Conservation (phyloP, 92 coral and sea anemone genomes). For the Parazoanthus atlanticus region DNA sequence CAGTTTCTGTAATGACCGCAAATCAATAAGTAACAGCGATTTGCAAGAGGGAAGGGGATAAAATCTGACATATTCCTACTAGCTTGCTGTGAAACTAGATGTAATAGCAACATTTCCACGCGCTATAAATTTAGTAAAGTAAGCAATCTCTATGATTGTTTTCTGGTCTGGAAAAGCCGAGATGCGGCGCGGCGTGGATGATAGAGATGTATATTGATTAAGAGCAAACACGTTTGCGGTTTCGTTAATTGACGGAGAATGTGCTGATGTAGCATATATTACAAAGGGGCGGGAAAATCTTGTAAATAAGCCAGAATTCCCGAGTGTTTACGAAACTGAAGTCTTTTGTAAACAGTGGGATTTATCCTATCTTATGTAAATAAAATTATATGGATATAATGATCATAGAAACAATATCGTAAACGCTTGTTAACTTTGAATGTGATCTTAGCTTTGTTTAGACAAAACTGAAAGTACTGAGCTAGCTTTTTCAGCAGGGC, state of each 20-base stretch:
- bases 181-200: background rate
- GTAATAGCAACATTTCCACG: background rate
- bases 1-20: background rate
- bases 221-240: background rate
- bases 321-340: background rate
- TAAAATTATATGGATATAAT: too few species aligned
- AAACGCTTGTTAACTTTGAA: too few species aligned
- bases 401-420: too few species aligned
- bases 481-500: too few species aligned
- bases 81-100: background rate
- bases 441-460: too few species aligned
- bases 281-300: background rate
- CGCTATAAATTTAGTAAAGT: background rate
- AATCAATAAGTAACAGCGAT: background rate
- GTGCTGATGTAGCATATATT: constrained; percentile 7
- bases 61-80: background rate
- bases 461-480: too few species aligned
- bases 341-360: background rate
- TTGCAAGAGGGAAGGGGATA: background rate
- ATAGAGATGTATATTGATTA: background rate
- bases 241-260: background rate
- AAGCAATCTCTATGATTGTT: background rate
- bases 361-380: background rate
- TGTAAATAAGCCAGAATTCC: constrained; percentile 1
- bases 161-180: background rate